Conservation (phyloP, 2,888 invertebrate genomes). For the Drosophila ustulata region DNA sequence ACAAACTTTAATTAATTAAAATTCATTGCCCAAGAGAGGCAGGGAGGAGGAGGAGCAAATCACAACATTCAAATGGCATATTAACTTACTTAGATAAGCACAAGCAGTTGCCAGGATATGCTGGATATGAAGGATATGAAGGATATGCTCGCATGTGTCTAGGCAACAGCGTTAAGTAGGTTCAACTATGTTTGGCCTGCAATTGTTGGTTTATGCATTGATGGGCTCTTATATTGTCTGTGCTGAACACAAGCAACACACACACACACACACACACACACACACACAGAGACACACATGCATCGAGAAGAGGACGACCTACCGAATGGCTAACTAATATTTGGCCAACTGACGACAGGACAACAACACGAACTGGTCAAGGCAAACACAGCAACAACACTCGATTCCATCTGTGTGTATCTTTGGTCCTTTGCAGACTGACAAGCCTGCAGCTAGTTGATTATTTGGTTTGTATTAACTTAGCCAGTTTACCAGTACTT, state of each 20-base stretch:
- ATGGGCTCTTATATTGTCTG: constrained; percentile 47
- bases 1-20: constrained; percentile 76
- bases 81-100: constrained; percentile 76
- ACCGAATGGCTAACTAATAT: constrained; percentile 61
- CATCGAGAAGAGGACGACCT: constrained; percentile 13
- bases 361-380: constrained; percentile 45
- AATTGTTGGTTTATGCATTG: constrained; percentile 62
- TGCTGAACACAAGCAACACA: constrained; percentile 13
- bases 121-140: constrained; percentile 29
- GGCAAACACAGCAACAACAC: constrained; percentile 28
- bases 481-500: constrained; percentile 17
- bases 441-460: constrained; percentile 33
- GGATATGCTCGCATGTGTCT: constrained; percentile 16
- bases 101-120: constrained; percentile 12
- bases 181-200: constrained; percentile 32
- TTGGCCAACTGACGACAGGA: constrained; percentile 53
- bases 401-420: constrained; percentile 3
- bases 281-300: constrained; percentile 10
- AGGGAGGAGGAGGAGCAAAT: constrained; percentile 29
- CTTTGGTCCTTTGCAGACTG: constrained; percentile 8
- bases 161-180: constrained; percentile 28
- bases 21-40: constrained; percentile 64
- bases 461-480: constrained; percentile 56
- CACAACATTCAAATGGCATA: constrained; percentile 75
- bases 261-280: constrained; percentile 17